Base-by-base conservation (phyloP, 2,113 vertebrate genomes). In the Catharus bicknelli region DNA sequence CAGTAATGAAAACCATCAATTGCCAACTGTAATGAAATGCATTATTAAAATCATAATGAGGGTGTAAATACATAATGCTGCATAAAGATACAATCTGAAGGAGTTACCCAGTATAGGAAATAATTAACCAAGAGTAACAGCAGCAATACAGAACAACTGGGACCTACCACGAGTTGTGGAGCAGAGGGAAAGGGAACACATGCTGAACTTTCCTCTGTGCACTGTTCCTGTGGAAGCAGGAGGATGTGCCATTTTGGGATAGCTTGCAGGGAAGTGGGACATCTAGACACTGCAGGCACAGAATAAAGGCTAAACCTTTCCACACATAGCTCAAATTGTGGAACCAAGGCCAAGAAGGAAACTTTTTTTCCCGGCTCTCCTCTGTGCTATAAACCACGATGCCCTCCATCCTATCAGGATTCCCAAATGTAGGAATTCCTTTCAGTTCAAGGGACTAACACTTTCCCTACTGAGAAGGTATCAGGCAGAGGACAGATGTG, bases 11-110 rank as follows among this genome's bases (percentile, higher is more conserved):
- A 95, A 92, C 53, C 86, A 96, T 93, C 90, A 93, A 94, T 93
- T 90, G 92, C 72, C 68, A 91, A 81, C 76, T 74, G 90, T 83
- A 95, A 96, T 95, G 81, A 94, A 95, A 96, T 95, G 92, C 90
- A 95, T 94, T 96, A 95, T 94, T 95, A 90, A 96, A 95, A 90
- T 92, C 72, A 88, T 92, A 95, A 96, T 25, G 17, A 95, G 87
- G 38, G 74, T 83, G 45, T 87, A 95, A 95, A 92, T 94, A 91
- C 70, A 95, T 84, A 94, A 79, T 83, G 43, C 70, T 72, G 58
- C 54, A 94, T 38, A 92, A 84, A 94, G 66, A 92, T 68, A 84
- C 23, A 64, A 87, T 90, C 88, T 93, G 74, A 92, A 89, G 58
- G 66, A 93, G 45, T 72, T 69, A 72, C 16, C n/a, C 66, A 51